Evolutionary conservation across 2,797 vertebrate species (phyloP), one percentile per base, ranked within the genome.

Genomic region (Orientallactaga sibirica): DNA sequence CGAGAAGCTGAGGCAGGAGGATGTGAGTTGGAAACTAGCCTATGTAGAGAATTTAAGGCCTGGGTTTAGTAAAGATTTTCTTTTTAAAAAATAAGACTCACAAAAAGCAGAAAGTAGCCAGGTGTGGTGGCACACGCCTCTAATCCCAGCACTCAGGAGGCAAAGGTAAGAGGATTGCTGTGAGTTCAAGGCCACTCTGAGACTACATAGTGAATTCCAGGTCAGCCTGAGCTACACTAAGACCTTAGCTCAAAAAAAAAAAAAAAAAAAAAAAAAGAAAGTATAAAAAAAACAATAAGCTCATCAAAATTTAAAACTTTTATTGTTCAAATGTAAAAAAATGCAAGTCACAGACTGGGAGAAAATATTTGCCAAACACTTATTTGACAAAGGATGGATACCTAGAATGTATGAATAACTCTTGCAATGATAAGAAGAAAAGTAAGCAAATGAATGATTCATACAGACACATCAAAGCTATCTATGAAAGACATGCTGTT

Each of bases 61-160:
- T 74, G 48, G 20, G 18, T 52, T 86, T 95, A 41, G 48, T 22
- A 92, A 90, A 85, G 25, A 73, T 81, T 81, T 85, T 25, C n/a
- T 90, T 52, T 27, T 29, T 37, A 37, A 37, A 37, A 19, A 22
- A 64, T 24, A 74, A 79, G 5, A 55, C 3, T 74, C n/a, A 83
- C n/a, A 82, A 83, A 88, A 82, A 88, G 11, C 55, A 48, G 43
- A 48, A 84, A 55, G 27, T 8, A 68, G 33, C 33, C 33, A 2
- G 33, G 33, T 2, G 33, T 37, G 33, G 33, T 37, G 33, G 33
- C 33, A 37, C 33, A 37, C 33, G 33, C 33, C 33, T 37, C 2
- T 37, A 37, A 37, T 37, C 33, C 33, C 33, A 37, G 33, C 33
- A 37, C 33, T 37, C 2, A 37, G 33, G 33, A 37, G 33, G 33